Conservation (phyloP, 2,797 vertebrate species). For the Sparidentex hasta region DNA sequence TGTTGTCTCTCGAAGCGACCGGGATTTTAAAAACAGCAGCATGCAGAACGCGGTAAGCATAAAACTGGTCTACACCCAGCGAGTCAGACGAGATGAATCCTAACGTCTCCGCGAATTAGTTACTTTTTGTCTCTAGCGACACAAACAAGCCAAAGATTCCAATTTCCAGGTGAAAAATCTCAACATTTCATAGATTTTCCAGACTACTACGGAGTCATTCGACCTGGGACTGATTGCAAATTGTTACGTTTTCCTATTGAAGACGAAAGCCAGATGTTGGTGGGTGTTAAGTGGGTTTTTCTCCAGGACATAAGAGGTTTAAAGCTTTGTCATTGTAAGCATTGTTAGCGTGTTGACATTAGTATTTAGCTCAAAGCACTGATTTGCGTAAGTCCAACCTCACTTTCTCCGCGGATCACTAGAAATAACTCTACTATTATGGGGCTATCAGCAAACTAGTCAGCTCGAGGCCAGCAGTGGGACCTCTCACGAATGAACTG, state of each 20-base stretch:
- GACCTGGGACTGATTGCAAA: no score
- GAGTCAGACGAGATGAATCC: background rate
- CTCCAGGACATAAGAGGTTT: no score
- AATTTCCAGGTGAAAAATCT: background rate
- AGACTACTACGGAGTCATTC: background rate
- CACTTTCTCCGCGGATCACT: background rate
- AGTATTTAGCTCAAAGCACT: background rate
- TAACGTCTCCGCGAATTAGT: background rate
- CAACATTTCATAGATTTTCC: background rate
- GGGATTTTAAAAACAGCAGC: no score
- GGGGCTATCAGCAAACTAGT: no score
- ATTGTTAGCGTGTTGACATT: background rate
- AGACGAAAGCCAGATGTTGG: no score
- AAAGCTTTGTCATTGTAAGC: background rate
- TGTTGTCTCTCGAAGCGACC: no score
- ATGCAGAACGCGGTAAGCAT: no score
- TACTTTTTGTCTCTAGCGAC: background rate
- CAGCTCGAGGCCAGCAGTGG: background rate
- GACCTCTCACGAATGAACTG: conserved; percentile 1
- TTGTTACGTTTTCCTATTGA: no score
- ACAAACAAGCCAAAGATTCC: background rate
- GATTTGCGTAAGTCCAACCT: background rate
- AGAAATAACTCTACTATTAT: background rate
- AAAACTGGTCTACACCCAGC: background rate
- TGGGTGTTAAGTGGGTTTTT: no score